Evolutionary conservation across 2,113 vertebrate genomes (phyloP), one percentile per base, ranked within the genome.

Genomic region (Caracal caracal): DNA sequence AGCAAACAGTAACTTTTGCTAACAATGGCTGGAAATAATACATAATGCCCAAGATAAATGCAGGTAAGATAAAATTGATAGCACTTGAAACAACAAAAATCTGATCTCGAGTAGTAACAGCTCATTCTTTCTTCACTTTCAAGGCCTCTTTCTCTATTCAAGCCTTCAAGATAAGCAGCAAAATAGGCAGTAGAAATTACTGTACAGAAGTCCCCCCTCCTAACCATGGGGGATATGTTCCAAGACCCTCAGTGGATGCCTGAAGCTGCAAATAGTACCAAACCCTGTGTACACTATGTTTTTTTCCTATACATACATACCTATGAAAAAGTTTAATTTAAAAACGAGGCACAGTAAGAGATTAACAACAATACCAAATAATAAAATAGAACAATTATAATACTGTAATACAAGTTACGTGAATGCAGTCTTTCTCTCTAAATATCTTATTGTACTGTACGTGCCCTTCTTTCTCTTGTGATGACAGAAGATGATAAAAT

Each of bases 1-100:
- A 86, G 3, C 10, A 73, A 95, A 84, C 43, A 88, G 81, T 40
- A 90, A 66, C 24, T 94, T 94, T 24, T 8, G 20, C 37, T 94
- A 28, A 96, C 13, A 70, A 33, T 10, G 56, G 16, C 51, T 66
- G 61, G 35, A 88, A 76, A 71, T 61, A 73, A 92, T 76, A 88
- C 22, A 65, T 28, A 80, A 63, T 90, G 35, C 22, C 84, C 76
- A 90, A 81, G 71, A 88, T 78, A 84, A 97, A 83, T 83, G 89
- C 28, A 91, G 85, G 71, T 68, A 87, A 90, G 49, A 80, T 3
- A 86, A 91, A 26, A 88, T 26, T 59, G 49, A 71, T 51, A 33
- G 33, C 9, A 93, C 28, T 79, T 87, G 40, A 80, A 56, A 93
- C 84, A 85, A 90, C 2, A 43, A 76, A 82, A 35, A 40, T 43